phyloP scores from a whole-genome alignment of 2,113 vertebrate genomes.

The Toxotes jaculatrix region DNA sequence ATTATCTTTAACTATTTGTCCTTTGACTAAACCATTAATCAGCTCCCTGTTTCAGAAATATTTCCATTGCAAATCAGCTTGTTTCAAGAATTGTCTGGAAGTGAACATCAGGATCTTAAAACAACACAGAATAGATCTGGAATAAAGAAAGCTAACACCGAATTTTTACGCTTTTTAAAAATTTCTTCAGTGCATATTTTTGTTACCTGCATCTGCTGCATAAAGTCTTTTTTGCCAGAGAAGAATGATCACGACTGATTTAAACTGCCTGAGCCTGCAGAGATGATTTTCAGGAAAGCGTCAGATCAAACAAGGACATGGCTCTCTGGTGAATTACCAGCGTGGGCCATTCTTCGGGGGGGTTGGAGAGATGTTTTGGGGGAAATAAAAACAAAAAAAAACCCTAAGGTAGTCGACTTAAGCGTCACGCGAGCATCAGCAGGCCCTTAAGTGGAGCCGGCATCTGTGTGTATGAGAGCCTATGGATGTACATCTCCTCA shows the following conservation, averaged over 20 bases:
- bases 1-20: neutral
- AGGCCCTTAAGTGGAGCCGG: slow-evolving; percentile 50
- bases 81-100: neutral
- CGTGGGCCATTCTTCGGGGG: slow-evolving; percentile 14
- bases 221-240: slow-evolving; percentile 4
- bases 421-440: slow-evolving; percentile 16
- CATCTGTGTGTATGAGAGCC: slow-evolving; percentile 44
- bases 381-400: neutral
- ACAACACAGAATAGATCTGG: neutral
- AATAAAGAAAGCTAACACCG: neutral
- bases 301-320: slow-evolving; percentile 53
- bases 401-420: slow-evolving; percentile 44
- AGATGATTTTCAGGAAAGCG: slow-evolving; percentile 51
- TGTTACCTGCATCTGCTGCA: slow-evolving; percentile 20
- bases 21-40: too few relatives aligned
- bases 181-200: neutral
- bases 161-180: neutral
- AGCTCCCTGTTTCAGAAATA: neutral
- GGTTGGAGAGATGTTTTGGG: slow-evolving; percentile 6
- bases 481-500: slow-evolving; percentile 47
- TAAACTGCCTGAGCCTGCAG: slow-evolving; percentile 25
- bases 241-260: slow-evolving; percentile 31
- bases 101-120: neutral
- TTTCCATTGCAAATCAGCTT: neutral
- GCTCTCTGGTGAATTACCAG: slow-evolving; percentile 32